Conservation (phyloP, 2,113 vertebrate species). For the Elephantulus edwardii region DNA sequence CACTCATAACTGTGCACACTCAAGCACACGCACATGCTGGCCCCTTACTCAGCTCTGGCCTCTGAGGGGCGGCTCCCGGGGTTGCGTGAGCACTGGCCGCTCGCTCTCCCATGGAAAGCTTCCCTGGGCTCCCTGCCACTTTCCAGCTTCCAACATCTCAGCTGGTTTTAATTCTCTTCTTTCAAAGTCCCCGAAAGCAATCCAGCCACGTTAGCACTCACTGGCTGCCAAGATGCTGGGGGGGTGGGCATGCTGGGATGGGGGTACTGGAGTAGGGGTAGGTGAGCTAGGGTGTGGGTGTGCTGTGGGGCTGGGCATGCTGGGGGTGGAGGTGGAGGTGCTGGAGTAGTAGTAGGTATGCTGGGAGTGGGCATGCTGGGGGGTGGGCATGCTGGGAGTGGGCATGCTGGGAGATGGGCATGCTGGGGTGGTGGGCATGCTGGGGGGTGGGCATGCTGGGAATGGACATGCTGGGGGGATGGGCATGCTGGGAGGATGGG, state of each 20-base stretch:
- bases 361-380: too few relatives aligned
- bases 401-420: too few relatives aligned
- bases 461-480: too few relatives aligned
- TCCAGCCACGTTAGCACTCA: conserved; percentile 53
- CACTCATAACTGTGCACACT: too few relatives aligned
- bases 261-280: too few relatives aligned
- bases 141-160: conserved; percentile 47
- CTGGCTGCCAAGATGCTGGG: conserved; percentile 33
- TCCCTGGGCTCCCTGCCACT: conserved; percentile 24
- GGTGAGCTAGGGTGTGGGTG: background rate
- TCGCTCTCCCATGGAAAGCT: conserved; percentile 10
- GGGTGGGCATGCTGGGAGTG: too few relatives aligned
- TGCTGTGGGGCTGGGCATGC: background rate
- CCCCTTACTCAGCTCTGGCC: background rate
- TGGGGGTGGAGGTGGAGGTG: background rate
- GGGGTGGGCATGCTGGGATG: too few relatives aligned
- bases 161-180: conserved; percentile 65
- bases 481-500: too few relatives aligned
- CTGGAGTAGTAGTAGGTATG: too few relatives aligned
- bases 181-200: conserved; percentile 54
- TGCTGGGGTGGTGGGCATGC: too few relatives aligned
- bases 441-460: too few relatives aligned
- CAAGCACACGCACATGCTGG: too few relatives aligned
- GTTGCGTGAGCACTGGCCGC: background rate
- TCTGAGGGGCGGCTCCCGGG: background rate